Percentiles rank a stretch among this genome's conserved stretches.
These are phyloP conservation scores for Archocentrus centrarchus DNA, from an alignment of 2,113 vertebrate species.

Conservation along the genomic window DNA sequence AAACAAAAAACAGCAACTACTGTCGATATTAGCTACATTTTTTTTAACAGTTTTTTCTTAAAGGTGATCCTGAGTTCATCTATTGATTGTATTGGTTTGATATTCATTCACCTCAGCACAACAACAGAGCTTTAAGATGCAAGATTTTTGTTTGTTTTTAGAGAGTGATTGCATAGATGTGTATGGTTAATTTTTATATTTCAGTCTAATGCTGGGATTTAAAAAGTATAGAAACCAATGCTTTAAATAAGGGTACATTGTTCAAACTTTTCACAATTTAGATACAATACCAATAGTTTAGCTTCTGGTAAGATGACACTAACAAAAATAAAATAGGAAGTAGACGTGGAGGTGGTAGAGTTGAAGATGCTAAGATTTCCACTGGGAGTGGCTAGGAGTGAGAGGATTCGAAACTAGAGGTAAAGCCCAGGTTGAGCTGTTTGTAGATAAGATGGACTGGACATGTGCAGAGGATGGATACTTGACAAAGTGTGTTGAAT, in stretches of 20 bases:
- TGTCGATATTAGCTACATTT: accelerated
- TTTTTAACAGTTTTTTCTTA: background rate
- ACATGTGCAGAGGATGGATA: background rate
- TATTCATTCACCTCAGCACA: no score
- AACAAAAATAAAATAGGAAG: no score
- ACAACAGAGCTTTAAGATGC: background rate
- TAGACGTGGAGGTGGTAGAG: background rate
- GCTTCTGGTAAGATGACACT: no score
- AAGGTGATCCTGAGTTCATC: no score
- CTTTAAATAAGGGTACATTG: background rate
- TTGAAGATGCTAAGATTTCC: background rate
- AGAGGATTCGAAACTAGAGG: background rate
- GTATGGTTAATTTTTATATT: background rate
- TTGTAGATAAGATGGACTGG: background rate
- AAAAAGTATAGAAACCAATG: background rate
- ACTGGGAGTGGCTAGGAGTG: background rate
- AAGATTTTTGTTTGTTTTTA: background rate
- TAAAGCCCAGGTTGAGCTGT: background rate
- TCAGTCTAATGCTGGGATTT: background rate
- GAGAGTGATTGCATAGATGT: background rate
- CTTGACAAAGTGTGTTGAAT: background rate
- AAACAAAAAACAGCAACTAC: background rate
- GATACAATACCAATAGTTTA: no score
- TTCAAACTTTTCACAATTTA: no score
- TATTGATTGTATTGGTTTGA: no score